Conservation (phyloP, 1,140 invertebrate species). For the Nasonia giraulti region DNA sequence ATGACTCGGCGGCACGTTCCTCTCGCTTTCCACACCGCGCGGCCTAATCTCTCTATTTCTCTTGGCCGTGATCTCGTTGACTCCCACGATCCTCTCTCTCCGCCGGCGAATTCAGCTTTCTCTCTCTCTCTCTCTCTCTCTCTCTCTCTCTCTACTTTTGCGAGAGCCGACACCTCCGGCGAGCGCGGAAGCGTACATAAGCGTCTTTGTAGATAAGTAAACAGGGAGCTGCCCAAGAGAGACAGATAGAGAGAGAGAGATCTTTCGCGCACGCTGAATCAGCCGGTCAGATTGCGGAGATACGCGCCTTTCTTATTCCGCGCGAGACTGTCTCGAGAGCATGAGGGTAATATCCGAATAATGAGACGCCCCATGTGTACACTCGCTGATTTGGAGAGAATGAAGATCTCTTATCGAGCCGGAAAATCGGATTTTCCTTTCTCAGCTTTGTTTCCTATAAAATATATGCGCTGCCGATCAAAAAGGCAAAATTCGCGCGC, state of each 20-base stretch:
- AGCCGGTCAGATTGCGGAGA: background rate
- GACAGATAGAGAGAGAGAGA: background rate
- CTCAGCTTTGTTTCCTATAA: no score
- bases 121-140: background rate
- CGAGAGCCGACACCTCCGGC: background rate
- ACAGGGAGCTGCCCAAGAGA: background rate
- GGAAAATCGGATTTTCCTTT: no score
- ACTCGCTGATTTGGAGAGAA: no score
- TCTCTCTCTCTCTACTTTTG: background rate
- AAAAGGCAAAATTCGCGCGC: background rate
- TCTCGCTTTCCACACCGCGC: background rate
- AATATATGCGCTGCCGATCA: no score
- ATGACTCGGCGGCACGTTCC: background rate
- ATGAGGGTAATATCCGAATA: background rate
- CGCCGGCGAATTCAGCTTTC: background rate
- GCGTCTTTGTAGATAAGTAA: slow-evolving; percentile 1
- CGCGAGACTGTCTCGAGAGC: no score
- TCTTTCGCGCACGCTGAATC: background rate
- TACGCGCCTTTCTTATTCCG: background rate
- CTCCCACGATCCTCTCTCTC: background rate
- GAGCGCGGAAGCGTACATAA: background rate
- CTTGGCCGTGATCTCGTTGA: background rate
- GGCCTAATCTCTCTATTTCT: slow-evolving; percentile 27
- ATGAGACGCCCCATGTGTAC: background rate
- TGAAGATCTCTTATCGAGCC: no score